Evolutionary conservation across 64 coral and sea anemone genomes (phyloP).

Genomic region (Porites lutea): DNA sequence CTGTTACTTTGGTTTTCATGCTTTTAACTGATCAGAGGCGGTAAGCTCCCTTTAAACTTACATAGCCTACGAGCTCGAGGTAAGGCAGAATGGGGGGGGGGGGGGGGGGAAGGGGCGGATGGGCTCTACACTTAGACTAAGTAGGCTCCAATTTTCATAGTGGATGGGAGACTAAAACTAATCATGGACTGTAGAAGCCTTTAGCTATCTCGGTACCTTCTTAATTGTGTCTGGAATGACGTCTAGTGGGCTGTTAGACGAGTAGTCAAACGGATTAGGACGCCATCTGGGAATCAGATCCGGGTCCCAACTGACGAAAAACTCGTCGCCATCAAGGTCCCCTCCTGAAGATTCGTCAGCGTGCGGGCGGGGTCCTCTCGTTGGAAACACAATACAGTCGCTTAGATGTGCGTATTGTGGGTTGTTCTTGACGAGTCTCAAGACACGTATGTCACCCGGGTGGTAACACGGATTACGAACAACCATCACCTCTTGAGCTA

Average conservation of each 20-base stretch:
- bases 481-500: conserved; percentile 41
- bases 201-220: background rate
- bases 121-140: no score
- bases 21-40: no score
- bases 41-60: no score
- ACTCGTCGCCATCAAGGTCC: conserved; percentile 69
- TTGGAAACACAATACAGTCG: conserved; percentile 72
- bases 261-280: conserved; percentile 48
- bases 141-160: no score
- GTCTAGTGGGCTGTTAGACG: background rate
- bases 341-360: conserved; percentile 71
- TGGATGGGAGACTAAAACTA: no score
- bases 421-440: conserved; percentile 46
- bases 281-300: conserved; percentile 56
- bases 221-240: conserved; percentile 7
- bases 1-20: no score
- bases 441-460: conserved; percentile 52
- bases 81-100: no score
- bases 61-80: no score
- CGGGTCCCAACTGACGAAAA: conserved; percentile 69
- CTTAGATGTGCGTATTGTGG: conserved; percentile 46
- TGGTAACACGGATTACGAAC: conserved; percentile 71
- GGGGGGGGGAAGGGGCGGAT: no score
- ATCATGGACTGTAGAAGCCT: no score
- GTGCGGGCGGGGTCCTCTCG: conserved; percentile 53